Conservation (phyloP, 2,113 vertebrate genomes). For the western clawed frog (Xenopus tropicalis) region UCB_Xtro_10.0 CM004443.2:30997001-30997500, state of each 20-base stretch:
- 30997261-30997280: neutral
- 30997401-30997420: too few relatives aligned
- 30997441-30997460: too few relatives aligned
- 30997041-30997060: neutral
- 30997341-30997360: too few relatives aligned
- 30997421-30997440: too few relatives aligned
- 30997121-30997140: conserved; percentile 1
- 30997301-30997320: too few relatives aligned
- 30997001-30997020: neutral
- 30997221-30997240: neutral
- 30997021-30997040: neutral
- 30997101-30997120: neutral
- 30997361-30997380: too few relatives aligned
- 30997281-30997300: neutral
- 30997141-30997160: neutral
- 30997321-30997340: too few relatives aligned
- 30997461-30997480: too few relatives aligned
- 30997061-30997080: neutral
- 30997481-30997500: too few relatives aligned
- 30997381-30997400: too few relatives aligned
- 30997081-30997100: conserved; percentile 1
- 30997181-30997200: neutral
- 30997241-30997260: neutral
- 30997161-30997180: conserved; percentile 5
- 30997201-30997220: neutral